phyloP scores from a whole-genome alignment of 2,888 invertebrate species.

The Drosophila maculinotata region DNA sequence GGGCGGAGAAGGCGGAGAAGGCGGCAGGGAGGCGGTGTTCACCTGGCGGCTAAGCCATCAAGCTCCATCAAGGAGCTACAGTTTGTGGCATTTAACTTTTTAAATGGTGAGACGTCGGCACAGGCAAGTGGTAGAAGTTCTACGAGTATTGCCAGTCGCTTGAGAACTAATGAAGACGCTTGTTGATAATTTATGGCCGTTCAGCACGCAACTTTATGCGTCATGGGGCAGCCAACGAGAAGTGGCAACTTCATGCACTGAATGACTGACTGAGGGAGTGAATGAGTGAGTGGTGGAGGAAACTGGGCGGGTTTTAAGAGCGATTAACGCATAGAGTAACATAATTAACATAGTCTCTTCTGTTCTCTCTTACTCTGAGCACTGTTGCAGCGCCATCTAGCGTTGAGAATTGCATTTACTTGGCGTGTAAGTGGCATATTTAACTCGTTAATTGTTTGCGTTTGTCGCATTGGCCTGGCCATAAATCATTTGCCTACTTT shows the following conservation, averaged over 20 bases:
- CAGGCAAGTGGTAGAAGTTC: slow-evolving; percentile 20
- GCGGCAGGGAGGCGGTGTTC: neutral
- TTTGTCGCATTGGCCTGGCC: slow-evolving; percentile 63
- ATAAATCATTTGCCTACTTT: slow-evolving; percentile 64
- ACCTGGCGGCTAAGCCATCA: slow-evolving; percentile 51
- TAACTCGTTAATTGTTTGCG: slow-evolving; percentile 68
- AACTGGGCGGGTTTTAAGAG: slow-evolving; percentile 25
- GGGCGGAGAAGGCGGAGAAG: neutral
- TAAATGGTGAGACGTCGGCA: slow-evolving; percentile 39
- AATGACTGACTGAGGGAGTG: neutral
- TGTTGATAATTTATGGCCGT: slow-evolving; percentile 65
- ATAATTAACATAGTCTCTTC: slow-evolving; percentile 53
- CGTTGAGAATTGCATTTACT: slow-evolving; percentile 26
- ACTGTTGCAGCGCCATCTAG: slow-evolving; percentile 48
- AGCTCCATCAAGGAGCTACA: slow-evolving; percentile 48
- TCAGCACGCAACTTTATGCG: slow-evolving; percentile 68
- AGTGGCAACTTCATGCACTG: slow-evolving; percentile 4
- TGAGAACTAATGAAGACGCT: slow-evolving; percentile 74
- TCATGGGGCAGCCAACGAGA: slow-evolving; percentile 39
- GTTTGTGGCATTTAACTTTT: slow-evolving; percentile 71
- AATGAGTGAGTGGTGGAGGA: neutral
- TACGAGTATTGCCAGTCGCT: slow-evolving; percentile 37
- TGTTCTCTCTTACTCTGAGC: too few relatives aligned
- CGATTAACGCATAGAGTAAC: slow-evolving; percentile 50
- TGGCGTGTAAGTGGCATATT: slow-evolving; percentile 67